These are phyloP conservation scores for Grantiella picta DNA, from an alignment of 2,113 vertebrate genomes.

Conservation along the genomic window DNA sequence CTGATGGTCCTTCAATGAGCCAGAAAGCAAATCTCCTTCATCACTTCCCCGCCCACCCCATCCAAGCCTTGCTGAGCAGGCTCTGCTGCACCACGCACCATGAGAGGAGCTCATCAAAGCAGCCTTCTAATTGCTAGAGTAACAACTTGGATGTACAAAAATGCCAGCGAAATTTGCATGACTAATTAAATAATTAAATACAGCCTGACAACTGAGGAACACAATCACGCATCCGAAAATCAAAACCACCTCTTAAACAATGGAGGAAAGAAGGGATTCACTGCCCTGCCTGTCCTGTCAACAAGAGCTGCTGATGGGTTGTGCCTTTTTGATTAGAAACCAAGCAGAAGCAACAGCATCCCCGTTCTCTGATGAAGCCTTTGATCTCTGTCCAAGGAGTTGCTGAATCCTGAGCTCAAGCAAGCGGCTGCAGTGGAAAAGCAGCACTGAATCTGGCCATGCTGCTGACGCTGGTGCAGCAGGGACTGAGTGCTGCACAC, in stretches of 20 bases:
- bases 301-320: neutral
- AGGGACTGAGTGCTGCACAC: neutral
- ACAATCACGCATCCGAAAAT: neutral
- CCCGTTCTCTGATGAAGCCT: neutral
- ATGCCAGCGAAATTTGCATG: neutral
- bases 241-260: neutral
- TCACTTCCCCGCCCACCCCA: neutral
- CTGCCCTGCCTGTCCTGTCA: neutral
- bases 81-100: accelerated
- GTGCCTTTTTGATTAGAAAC: neutral
- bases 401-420: neutral
- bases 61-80: neutral
- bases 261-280: neutral
- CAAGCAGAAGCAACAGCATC: neutral
- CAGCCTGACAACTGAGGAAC: neutral
- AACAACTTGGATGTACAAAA: neutral
- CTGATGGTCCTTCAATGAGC: neutral
- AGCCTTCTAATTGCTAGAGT: slow-evolving; percentile 12
- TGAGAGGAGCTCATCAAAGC: slow-evolving; percentile 4
- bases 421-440: accelerated
- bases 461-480: neutral
- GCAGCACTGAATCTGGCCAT: neutral
- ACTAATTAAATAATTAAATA: slow-evolving; percentile 58
- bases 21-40: neutral
- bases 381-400: neutral